Conservation (phyloP, 2,113 vertebrate species). For the Montifringilla adamsi region DNA sequence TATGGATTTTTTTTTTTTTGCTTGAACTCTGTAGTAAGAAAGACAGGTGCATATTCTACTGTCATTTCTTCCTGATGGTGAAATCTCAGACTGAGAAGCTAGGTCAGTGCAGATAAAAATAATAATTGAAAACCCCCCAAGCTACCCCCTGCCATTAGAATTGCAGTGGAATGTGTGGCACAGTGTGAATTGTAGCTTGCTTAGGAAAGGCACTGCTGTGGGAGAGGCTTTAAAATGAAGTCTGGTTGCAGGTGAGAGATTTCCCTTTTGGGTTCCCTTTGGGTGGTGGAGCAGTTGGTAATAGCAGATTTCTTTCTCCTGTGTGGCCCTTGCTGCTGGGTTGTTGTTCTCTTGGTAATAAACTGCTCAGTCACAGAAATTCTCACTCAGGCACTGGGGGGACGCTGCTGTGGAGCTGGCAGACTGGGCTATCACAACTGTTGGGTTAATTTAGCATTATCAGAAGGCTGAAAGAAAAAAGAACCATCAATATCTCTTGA, state of each 20-base stretch:
- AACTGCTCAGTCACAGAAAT: background rate
- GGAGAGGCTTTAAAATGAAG: background rate
- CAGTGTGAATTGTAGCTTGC: background rate
- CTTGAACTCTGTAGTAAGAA: background rate
- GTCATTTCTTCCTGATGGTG: background rate
- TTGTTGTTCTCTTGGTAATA: background rate
- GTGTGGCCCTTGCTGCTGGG: background rate
- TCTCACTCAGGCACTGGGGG: accelerated
- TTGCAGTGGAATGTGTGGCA: background rate
- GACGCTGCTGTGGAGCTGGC: background rate
- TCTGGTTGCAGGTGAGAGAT: background rate
- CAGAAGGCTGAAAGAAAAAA: background rate
- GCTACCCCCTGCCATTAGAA: background rate
- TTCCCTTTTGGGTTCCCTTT: background rate
- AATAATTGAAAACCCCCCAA: background rate
- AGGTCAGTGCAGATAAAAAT: background rate
- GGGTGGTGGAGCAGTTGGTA: background rate
- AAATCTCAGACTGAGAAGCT: background rate
- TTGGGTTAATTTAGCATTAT: background rate
- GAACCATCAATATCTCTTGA: background rate
- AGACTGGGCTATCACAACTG: accelerated
- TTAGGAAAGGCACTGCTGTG: background rate
- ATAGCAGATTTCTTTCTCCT: background rate
- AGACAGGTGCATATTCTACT: background rate
- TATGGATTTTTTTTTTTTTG: background rate